These are phyloP conservation scores for Chloromyia formosa DNA, from an alignment of 2,888 invertebrate species.

Conservation along the genomic window DNA sequence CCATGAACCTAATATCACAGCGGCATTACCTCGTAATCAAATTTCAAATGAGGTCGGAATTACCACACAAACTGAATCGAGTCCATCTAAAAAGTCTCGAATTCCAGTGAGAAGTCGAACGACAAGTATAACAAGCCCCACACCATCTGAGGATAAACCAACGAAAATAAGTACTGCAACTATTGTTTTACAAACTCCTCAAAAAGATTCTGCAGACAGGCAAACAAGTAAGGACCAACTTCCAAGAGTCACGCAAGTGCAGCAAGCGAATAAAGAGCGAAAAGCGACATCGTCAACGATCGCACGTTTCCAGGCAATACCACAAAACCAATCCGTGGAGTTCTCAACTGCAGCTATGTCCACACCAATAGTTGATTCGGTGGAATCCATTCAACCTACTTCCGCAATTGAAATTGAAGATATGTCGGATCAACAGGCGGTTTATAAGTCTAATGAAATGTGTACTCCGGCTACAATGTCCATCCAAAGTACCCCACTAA, in stretches of 20 bases:
- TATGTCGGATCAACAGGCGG: background rate
- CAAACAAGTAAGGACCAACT: too few relatives aligned
- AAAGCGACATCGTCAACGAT: background rate
- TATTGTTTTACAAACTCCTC: constrained; percentile 21
- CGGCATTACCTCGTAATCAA: too few relatives aligned
- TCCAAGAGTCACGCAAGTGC: background rate
- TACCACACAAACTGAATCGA: background rate
- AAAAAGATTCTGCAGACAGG: background rate
- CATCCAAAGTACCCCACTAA: background rate
- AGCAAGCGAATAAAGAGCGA: background rate
- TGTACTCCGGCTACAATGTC: background rate
- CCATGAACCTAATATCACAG: too few relatives aligned
- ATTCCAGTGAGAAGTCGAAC: constrained; percentile 39
- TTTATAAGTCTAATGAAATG: background rate
- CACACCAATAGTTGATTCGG: too few relatives aligned
- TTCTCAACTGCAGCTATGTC: too few relatives aligned
- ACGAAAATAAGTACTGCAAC: constrained; percentile 36
- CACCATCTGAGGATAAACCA: constrained; percentile 17
- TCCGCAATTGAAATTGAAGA: too few relatives aligned
- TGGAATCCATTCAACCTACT: background rate
- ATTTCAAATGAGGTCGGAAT: background rate
- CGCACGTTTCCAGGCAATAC: background rate
- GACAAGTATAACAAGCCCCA: constrained; percentile 30
- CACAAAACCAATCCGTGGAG: background rate
- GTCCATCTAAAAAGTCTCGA: constrained; percentile 7